Conservation (phyloP, 2,797 vertebrate species). For the Thalassophryne amazonica region DNA sequence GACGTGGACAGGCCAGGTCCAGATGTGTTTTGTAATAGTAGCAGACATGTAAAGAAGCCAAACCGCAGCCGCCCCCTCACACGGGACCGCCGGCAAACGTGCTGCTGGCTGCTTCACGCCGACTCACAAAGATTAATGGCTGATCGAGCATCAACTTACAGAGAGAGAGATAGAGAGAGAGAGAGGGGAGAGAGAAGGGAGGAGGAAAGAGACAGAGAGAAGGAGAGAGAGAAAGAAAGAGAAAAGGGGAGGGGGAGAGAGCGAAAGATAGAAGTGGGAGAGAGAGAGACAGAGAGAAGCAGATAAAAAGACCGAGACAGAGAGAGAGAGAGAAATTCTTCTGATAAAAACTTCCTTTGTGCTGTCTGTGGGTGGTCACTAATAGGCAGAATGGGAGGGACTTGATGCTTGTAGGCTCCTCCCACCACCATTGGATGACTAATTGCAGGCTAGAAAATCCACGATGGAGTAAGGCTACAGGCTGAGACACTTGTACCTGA, state of each 20-base stretch:
- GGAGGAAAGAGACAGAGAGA: not conserved
- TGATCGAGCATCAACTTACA: conserved; percentile 50
- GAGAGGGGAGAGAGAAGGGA: not conserved
- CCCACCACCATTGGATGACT: no score
- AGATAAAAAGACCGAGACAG: not conserved
- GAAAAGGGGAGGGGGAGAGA: not conserved
- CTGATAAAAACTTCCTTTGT: no score
- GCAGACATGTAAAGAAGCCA: conserved; percentile 23
- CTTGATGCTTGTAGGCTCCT: no score
- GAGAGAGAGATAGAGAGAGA: conserved; percentile 1
- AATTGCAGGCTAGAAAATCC: no score
- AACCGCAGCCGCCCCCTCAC: conserved; percentile 26
- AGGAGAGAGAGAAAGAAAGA: not conserved
- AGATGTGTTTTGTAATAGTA: conserved; percentile 36
- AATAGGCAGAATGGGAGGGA: not conserved
- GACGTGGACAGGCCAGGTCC: conserved; percentile 3
- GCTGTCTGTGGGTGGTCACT: no score
- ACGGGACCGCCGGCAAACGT: conserved; percentile 42
- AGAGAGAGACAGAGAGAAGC: not conserved
- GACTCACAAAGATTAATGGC: conserved; percentile 46
- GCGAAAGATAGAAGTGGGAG: not conserved
- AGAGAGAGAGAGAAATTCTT: not conserved
- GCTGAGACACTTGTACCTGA: no score
- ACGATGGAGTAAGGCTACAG: no score
- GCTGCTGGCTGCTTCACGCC: conserved; percentile 52